These are phyloP conservation scores for Sorex maritimensis DNA, from an alignment of 2,797 vertebrate genomes.

Conservation along the genomic window DNA sequence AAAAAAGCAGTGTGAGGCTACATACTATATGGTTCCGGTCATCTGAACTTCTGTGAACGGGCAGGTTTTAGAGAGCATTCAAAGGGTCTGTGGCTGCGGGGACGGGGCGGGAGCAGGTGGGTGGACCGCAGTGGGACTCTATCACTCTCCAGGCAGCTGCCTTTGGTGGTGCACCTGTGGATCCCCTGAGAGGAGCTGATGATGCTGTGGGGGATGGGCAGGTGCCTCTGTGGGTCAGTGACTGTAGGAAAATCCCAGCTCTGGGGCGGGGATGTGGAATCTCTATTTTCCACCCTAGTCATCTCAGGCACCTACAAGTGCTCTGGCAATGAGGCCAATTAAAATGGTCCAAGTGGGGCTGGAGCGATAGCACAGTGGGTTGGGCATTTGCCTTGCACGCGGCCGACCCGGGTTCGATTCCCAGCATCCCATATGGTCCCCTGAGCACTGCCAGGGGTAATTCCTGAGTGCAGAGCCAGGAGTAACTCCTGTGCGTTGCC, in stretches of 20 bases:
- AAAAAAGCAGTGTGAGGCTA: too few species aligned
- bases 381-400: too few species aligned
- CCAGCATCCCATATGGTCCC: too few species aligned
- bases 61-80: not conserved
- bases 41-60: not conserved
- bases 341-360: not conserved
- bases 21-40: not conserved
- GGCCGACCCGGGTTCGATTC: too few species aligned
- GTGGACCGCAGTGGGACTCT: not conserved
- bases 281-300: not conserved
- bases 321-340: conserved; percentile 1
- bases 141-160: too few species aligned
- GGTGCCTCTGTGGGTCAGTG: too few species aligned
- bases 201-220: not conserved
- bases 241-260: too few species aligned
- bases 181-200: not conserved
- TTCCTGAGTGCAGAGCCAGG: too few species aligned
- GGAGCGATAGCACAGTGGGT: too few species aligned
- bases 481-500: too few species aligned
- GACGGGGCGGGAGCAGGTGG: too few species aligned
- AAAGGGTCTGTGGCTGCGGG: not conserved
- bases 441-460: too few species aligned
- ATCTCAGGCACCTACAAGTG: not conserved
- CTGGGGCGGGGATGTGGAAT: not conserved
- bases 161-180: not conserved